Base-by-base conservation (phyloP, 2,797 vertebrate species). In the Erethizon dorsatum region DNA sequence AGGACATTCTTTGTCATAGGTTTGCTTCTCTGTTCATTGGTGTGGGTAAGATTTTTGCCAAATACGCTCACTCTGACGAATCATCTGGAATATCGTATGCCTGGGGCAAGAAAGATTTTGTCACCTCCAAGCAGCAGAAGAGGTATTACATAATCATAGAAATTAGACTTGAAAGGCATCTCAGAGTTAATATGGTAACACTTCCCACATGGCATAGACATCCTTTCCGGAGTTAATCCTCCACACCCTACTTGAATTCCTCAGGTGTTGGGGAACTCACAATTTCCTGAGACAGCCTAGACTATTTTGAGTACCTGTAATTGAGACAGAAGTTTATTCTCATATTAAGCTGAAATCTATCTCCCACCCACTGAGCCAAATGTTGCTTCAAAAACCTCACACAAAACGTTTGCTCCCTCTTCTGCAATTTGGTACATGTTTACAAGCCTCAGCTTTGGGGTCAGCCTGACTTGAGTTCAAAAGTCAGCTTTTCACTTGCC, bases 311-410 rank as follows among this genome's bases (percentile, higher is more conserved):
- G 92, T 50, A 78, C 37, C 73, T 85, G 31, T 83, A 92, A 95
- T 18, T 86, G 88, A 96, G 92, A 95, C 26, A 47, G 67, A 94
- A 80, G 83, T 95, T 83, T 85, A 79, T 91, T 65, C 71, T 96
- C 86, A 71, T 63, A 84, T 95, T 91, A 93, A 91, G 3, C n/a
- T 91, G 95, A 97, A 97, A 96, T 90, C 77, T 83, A 82, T 84
- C 93, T 95, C 83, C 87, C 90, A 91, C 86, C 95, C 87, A 93
- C 90, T 84, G 77, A 94, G 79, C 20, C 89, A 71, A 59, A 87
- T 71, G 71, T 77, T 84, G 13, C 37, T 88, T 69, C 59, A n/a
- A 86, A 57, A 90, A 86, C n/a, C 20, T 88, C 75, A 83, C 37
- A 11, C 15, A 78, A 75, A 47, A 59, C 0, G 1, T 57, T 91